Evolutionary conservation across 2,797 vertebrate genomes (phyloP).

Genomic region (Pogoniulus pusillus): DNA sequence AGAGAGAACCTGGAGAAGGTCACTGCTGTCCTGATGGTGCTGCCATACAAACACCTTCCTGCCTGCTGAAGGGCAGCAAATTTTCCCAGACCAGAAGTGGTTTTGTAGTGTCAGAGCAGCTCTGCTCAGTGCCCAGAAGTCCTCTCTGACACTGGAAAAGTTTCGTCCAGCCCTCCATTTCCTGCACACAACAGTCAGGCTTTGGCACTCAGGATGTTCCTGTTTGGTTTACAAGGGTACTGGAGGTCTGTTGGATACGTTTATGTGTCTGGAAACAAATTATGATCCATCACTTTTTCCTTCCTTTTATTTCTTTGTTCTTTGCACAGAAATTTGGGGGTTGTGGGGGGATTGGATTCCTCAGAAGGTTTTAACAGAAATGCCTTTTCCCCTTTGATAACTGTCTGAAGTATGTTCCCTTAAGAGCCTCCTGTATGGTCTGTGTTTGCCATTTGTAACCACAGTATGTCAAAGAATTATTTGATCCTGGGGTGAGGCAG

Average conservation of each 20-base stretch:
- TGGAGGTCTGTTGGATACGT: not conserved
- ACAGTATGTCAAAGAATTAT: conserved; percentile 50
- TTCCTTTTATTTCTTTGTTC: not conserved
- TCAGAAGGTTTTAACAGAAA: not conserved
- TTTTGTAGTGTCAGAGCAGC: not conserved
- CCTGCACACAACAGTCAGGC: not conserved
- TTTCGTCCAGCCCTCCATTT: not conserved
- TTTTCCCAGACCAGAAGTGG: not conserved
- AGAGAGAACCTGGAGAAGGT: not conserved
- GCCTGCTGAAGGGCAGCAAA: not conserved
- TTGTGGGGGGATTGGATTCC: not conserved
- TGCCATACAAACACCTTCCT: fast-evolving
- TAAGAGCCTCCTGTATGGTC: conserved; percentile 54
- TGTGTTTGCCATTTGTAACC: conserved; percentile 48
- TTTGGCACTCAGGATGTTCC: not conserved
- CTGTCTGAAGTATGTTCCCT: conserved; percentile 45
- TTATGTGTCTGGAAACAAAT: not conserved
- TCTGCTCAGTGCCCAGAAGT: not conserved
- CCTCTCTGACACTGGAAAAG: not conserved
- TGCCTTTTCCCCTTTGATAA: not conserved
- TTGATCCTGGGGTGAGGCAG: conserved; percentile 52
- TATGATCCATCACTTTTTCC: not conserved
- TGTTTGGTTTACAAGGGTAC: not conserved
- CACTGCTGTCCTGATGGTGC: not conserved
- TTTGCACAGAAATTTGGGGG: not conserved